Evolutionary conservation across 2,113 vertebrate genomes (phyloP).

Genomic region (Eleginops maclovinus): DNA sequence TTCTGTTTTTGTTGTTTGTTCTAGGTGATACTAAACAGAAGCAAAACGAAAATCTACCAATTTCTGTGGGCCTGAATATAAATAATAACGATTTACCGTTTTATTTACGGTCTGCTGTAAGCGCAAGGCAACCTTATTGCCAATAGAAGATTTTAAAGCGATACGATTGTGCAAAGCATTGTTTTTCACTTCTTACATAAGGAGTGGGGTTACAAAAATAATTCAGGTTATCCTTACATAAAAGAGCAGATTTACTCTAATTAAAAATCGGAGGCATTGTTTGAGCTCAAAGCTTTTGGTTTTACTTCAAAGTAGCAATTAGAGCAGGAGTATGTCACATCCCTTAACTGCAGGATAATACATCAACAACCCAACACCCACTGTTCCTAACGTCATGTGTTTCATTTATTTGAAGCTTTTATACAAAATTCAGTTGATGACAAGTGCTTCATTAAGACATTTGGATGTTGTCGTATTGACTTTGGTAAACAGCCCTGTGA

Average conservation of each 20-base stretch:
- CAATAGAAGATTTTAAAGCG: no score
- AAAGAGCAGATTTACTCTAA: neutral
- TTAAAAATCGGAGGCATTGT: neutral
- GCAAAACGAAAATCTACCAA: no score
- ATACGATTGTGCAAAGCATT: no score
- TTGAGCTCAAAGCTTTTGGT: neutral
- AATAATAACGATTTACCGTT: neutral
- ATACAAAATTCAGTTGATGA: neutral
- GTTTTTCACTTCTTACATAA: no score
- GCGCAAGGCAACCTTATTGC: no score
- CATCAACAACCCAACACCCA: neutral
- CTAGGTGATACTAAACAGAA: neutral
- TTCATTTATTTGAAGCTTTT: neutral
- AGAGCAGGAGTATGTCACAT: constrained; percentile 6
- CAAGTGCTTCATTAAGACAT: neutral
- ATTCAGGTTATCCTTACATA: neutral
- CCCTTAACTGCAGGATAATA: neutral
- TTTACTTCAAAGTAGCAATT: neutral
- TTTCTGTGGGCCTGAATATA: no score
- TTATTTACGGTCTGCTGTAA: neutral
- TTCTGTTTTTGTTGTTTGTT: neutral
- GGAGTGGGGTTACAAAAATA: neutral
- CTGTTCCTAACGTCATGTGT: neutral
- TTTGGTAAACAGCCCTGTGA: constrained; percentile 13
- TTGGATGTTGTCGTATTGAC: neutral